phyloP scores from a whole-genome alignment of 2,888 invertebrate genomes.

The Brenthis daphne region DNA sequence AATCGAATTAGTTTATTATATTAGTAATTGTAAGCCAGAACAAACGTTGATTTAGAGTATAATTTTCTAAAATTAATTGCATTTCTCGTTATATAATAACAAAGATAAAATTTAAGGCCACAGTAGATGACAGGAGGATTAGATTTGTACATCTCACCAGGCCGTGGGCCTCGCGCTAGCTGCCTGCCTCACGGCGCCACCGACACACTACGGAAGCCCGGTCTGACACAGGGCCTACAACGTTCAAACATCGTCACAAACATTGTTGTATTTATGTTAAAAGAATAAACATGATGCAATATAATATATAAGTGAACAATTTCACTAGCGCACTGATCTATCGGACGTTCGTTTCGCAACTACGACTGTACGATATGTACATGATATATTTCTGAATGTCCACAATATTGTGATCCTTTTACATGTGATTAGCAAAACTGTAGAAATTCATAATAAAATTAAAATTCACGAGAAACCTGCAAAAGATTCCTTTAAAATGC shows the following conservation, averaged over 20 bases:
- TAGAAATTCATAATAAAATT: not conserved
- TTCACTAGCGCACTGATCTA: no score
- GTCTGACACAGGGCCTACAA: no score
- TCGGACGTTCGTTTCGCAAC: no score
- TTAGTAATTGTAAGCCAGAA: constrained; percentile 19
- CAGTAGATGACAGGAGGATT: constrained; percentile 4
- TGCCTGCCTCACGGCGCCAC: not conserved
- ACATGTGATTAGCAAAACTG: constrained; percentile 13
- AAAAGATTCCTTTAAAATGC: constrained; percentile 17
- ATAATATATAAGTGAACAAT: no score
- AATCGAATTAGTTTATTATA: constrained; percentile 15
- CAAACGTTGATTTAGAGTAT: constrained; percentile 12
- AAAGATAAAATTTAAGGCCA: constrained; percentile 28
- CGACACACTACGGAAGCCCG: no score
- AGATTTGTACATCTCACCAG: constrained; percentile 25
- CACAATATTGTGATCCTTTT: constrained; percentile 7
- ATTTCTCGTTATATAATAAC: constrained; percentile 15
- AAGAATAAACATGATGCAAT: no score
- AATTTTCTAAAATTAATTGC: constrained; percentile 16
- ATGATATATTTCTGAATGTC: no score
- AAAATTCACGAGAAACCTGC: not conserved
- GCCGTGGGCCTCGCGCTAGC: not conserved
- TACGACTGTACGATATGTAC: no score
- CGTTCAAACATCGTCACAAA: no score
- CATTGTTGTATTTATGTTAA: no score